A percentile compares a stretch with the other conserved stretches of the same genome.
phyloP scores from a whole-genome alignment of 2,888 invertebrate genomes.

The Trachelus troglodyta region DNA sequence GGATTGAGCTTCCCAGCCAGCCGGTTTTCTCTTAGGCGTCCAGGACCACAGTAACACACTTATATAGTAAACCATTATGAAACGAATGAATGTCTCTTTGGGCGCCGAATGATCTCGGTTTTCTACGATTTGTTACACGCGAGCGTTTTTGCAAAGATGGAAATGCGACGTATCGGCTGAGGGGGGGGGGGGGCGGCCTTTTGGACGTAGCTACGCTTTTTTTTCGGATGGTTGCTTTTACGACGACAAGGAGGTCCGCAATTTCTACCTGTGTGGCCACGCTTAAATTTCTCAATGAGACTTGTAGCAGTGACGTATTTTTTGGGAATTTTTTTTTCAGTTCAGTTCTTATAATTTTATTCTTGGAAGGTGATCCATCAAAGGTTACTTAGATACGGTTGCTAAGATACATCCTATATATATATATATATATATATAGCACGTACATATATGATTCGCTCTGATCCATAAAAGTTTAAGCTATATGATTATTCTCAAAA shows the following conservation, averaged over 20 bases:
- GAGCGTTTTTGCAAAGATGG: conserved; percentile 41
- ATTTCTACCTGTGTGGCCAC: conserved; percentile 3
- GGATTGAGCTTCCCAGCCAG: conserved; percentile 31
- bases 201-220: not conserved
- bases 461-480: not conserved
- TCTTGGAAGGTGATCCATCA: not conserved
- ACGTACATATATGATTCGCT: not conserved
- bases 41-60: not conserved
- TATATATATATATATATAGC: too few species aligned
- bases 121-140: conserved; percentile 47
- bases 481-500: not conserved
- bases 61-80: not conserved
- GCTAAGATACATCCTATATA: not conserved
- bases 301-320: not conserved
- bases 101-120: conserved; percentile 21
- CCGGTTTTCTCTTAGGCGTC: not conserved
- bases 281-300: not conserved
- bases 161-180: conserved; percentile 16
- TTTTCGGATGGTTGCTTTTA: not conserved
- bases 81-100: conserved; percentile 4
- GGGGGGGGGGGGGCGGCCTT: not conserved
- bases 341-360: not conserved
- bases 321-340: not conserved
- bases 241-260: not conserved
- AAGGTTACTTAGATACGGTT: not conserved